Percentiles rank a stretch among this genome's conserved stretches.
Evolutionary conservation across 2,113 vertebrate genomes (phyloP).

Genomic region (Gymnobelideus leadbeateri): DNA sequence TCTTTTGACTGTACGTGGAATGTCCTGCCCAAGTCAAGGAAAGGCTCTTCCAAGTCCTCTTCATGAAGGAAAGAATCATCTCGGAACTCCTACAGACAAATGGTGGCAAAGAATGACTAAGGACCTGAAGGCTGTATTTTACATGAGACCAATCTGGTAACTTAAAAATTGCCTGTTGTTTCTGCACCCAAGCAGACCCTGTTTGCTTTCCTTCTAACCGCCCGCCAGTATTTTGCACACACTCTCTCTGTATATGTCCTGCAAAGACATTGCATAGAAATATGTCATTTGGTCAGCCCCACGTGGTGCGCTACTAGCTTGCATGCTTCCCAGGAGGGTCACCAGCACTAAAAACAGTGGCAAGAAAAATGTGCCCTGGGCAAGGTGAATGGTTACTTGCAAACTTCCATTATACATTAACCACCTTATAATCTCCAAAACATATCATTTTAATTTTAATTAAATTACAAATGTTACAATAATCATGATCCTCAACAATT

Average conservation of each 20-base stretch:
- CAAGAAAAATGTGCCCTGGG: slow-evolving; percentile 12
- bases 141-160: background rate
- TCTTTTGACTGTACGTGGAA: slow-evolving; percentile 83
- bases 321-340: background rate
- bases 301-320: background rate
- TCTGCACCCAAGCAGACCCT: background rate
- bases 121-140: slow-evolving; percentile 9
- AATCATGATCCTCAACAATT: background rate
- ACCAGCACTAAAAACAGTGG: slow-evolving; percentile 21
- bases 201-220: background rate
- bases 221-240: background rate
- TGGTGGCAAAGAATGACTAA: slow-evolving; percentile 17
- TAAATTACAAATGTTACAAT: background rate
- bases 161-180: background rate
- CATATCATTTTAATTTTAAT: background rate
- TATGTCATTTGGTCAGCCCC: background rate
- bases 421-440: slow-evolving; percentile 1
- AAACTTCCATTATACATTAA: slow-evolving; percentile 47
- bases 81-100: slow-evolving; percentile 83
- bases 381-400: slow-evolving; percentile 43
- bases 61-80: slow-evolving; percentile 84
- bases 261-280: background rate
- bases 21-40: slow-evolving; percentile 86
- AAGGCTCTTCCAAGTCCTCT: slow-evolving; percentile 88
- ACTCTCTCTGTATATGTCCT: background rate